Evolutionary conservation across 2,113 vertebrate genomes (phyloP).

Genomic region (Bombycilla garrulus): DNA sequence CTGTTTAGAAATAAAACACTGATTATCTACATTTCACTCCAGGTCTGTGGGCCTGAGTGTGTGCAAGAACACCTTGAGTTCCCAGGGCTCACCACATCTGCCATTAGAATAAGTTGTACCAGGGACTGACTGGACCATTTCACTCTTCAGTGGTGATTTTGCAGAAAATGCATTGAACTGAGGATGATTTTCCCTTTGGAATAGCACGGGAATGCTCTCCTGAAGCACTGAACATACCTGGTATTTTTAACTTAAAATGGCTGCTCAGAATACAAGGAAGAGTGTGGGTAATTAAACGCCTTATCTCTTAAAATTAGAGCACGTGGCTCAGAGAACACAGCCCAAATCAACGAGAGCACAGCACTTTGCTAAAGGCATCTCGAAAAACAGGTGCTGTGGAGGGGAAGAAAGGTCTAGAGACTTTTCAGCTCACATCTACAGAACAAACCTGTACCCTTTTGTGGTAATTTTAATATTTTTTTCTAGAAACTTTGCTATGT

Average conservation of each 20-base stretch:
- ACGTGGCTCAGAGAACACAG: not conserved
- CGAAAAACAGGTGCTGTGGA: not conserved
- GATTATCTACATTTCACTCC: not conserved
- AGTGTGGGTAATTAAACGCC: not conserved
- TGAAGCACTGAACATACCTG: accelerated
- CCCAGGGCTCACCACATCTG: not conserved
- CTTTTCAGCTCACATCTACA: not conserved
- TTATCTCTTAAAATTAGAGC: not conserved
- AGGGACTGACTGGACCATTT: not conserved
- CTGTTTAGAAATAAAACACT: not conserved
- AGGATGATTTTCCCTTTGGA: not conserved
- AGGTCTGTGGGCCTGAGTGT: not conserved
- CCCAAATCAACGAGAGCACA: not conserved
- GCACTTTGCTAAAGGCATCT: not conserved
- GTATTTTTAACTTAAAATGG: not conserved
- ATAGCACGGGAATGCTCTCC: not conserved
- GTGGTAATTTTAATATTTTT: not conserved
- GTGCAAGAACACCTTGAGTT: not conserved
- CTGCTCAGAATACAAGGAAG: not conserved
- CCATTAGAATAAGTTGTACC: no score
- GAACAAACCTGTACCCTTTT: not conserved
- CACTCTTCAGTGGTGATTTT: not conserved
- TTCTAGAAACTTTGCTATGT: not conserved
- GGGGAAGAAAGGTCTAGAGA: not conserved
- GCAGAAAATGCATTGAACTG: not conserved